Conservation (phyloP, 2,888 invertebrate genomes). For the Zaprionus obscuricornis region DNA sequence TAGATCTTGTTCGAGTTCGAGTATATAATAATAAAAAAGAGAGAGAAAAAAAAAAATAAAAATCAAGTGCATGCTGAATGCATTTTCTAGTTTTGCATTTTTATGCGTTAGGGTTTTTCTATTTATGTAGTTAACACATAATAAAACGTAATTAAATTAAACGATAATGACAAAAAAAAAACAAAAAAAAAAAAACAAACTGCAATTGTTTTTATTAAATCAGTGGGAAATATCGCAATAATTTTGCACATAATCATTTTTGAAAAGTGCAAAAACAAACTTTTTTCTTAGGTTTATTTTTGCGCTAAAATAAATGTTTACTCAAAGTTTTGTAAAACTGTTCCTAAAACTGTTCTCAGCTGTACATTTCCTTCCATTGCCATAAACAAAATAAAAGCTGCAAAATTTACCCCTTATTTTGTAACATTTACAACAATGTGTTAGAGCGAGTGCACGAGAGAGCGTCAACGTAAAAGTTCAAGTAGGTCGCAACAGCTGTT, state of each 20-base stretch:
- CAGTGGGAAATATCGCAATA: neutral
- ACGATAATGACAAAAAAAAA: constrained; percentile 31
- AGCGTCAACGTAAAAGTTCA: constrained; percentile 26
- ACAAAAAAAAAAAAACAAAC: constrained; percentile 4
- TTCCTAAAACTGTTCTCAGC: constrained; percentile 46
- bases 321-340: too few relatives aligned
- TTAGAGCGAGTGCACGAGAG: neutral
- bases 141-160: constrained; percentile 54
- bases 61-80: constrained; percentile 20
- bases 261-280: too few relatives aligned
- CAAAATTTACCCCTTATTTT: constrained; percentile 32
- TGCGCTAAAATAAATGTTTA: constrained; percentile 9
- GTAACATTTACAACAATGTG: constrained; percentile 17
- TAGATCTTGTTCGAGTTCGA: too few relatives aligned
- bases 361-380: neutral
- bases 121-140: constrained; percentile 50
- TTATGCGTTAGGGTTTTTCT: constrained; percentile 60
- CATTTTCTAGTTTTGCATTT: constrained; percentile 58
- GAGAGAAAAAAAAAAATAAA: neutral
- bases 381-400: constrained; percentile 16
- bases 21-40: neutral
- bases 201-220: neutral
- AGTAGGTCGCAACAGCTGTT: constrained; percentile 61
- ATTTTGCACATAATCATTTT: neutral
- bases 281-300: constrained; percentile 1